These are phyloP conservation scores for Formica aserva DNA, from an alignment of 2,888 invertebrate species.

Conservation along the genomic window DNA sequence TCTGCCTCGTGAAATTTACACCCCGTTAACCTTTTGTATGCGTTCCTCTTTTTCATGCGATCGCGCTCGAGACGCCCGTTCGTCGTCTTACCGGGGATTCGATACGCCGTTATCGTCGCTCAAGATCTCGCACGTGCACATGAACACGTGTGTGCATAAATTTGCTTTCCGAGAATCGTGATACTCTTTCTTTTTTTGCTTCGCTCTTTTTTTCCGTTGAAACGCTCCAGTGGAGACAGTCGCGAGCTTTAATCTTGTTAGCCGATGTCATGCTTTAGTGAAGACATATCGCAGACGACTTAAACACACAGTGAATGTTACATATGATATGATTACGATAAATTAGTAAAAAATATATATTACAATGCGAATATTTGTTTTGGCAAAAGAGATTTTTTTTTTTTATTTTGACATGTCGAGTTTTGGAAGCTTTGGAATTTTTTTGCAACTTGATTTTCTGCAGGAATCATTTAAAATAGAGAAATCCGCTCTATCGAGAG, in stretches of 20 bases:
- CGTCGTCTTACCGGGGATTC: constrained; percentile 1
- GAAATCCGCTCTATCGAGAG: not conserved
- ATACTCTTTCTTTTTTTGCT: not conserved
- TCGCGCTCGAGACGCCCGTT: constrained; percentile 5
- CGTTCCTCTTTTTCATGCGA: constrained; percentile 20
- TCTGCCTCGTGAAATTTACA: constrained; percentile 46
- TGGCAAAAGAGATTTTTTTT: not conserved
- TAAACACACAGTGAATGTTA: no score
- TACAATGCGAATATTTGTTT: not conserved
- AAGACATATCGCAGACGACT: not conserved
- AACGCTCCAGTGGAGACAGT: not conserved
- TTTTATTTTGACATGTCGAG: not conserved
- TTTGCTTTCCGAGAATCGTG: not conserved
- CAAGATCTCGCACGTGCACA: not conserved
- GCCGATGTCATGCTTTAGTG: not conserved
- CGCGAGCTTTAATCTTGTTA: not conserved
- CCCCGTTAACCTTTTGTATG: constrained; percentile 45
- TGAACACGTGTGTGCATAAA: not conserved
- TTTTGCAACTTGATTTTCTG: constrained; percentile 8
- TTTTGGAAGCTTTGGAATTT: not conserved
- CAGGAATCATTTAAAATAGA: not conserved
- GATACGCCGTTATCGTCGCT: constrained; percentile 8
- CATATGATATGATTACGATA: not conserved
- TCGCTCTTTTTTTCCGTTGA: not conserved
- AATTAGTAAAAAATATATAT: not conserved